Percentiles rank a stretch among this genome's conserved stretches.
phyloP scores from a whole-genome alignment of 2,113 vertebrate genomes.

The Peromyscus californicus region DNA sequence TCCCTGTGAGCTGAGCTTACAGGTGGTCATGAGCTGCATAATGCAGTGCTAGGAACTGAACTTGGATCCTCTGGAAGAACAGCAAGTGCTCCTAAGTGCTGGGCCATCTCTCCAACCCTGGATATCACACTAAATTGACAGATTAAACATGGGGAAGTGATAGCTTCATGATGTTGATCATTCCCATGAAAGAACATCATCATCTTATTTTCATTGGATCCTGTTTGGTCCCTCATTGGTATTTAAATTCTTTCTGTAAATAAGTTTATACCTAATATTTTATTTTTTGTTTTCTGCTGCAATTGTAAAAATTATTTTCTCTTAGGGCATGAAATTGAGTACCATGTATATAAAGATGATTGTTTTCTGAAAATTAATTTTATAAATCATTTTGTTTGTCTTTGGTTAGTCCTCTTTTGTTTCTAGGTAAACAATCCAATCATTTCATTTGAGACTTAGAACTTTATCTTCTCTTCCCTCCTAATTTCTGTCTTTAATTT shows the following conservation, averaged over 20 bases:
- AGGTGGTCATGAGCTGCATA: not conserved
- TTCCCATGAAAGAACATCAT: not conserved
- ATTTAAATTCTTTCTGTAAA: slow-evolving; percentile 55
- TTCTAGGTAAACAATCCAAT: slow-evolving; percentile 32
- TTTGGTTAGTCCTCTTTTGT: slow-evolving; percentile 41
- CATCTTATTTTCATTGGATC: not conserved
- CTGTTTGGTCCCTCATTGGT: slow-evolving; percentile 32
- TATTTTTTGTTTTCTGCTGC: not conserved
- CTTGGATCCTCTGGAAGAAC: not conserved
- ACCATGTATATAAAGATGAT: not conserved
- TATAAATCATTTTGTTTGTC: slow-evolving; percentile 4
- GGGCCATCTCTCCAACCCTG: not conserved
- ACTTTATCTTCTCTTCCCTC: slow-evolving; percentile 46
- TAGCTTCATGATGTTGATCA: not conserved
- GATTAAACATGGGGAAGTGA: not conserved
- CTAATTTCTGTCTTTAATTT: slow-evolving; percentile 51
- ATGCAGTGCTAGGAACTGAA: not conserved
- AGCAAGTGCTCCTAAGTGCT: not conserved
- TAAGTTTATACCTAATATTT: slow-evolving; percentile 32
- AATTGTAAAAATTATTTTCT: not conserved
- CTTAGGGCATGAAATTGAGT: slow-evolving; percentile 6
- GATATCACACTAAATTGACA: not conserved
- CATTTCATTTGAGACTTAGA: slow-evolving; percentile 2
- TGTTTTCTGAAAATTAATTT: slow-evolving; percentile 62
- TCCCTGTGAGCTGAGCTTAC: not conserved